Percentiles rank a stretch among this genome's conserved stretches.
Conservation (phyloP, 2,113 vertebrate genomes). For the Falcunculus frontatus region DNA sequence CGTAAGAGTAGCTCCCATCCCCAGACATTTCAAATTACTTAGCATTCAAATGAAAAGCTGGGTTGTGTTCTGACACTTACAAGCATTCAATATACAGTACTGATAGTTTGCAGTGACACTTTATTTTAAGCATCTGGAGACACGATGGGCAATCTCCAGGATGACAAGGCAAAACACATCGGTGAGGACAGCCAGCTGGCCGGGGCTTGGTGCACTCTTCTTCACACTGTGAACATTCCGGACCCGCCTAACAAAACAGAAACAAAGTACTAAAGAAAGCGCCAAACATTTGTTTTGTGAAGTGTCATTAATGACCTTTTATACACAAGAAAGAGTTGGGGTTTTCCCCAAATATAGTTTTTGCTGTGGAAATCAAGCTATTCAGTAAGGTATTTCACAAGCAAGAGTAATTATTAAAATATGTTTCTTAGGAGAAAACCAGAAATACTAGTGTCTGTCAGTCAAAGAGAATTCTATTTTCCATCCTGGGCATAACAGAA, state of each 20-base stretch:
- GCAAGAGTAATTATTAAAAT: background rate
- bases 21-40: background rate
- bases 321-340: background rate
- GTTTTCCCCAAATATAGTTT: background rate
- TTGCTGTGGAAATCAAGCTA: background rate
- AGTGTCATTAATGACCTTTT: background rate
- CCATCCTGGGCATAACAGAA: background rate
- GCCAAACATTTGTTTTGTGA: background rate
- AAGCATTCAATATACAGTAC: conserved; percentile 81
- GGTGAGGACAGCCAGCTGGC: conserved; percentile 79
- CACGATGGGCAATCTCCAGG: conserved; percentile 77
- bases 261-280: background rate
- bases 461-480: background rate
- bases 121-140: conserved; percentile 82
- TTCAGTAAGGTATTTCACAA: background rate
- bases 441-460: background rate
- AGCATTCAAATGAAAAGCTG: background rate
- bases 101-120: conserved; percentile 86
- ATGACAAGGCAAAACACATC: conserved; percentile 81
- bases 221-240: conserved; percentile 81
- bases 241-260: conserved; percentile 69
- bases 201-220: conserved; percentile 78
- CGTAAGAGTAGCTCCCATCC: background rate
- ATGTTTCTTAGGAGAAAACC: background rate
- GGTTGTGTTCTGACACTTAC: conserved; percentile 66